These are phyloP conservation scores for Temnothorax curvispinosus DNA, from an alignment of 1,140 invertebrate species.

Conservation along the genomic window DNA sequence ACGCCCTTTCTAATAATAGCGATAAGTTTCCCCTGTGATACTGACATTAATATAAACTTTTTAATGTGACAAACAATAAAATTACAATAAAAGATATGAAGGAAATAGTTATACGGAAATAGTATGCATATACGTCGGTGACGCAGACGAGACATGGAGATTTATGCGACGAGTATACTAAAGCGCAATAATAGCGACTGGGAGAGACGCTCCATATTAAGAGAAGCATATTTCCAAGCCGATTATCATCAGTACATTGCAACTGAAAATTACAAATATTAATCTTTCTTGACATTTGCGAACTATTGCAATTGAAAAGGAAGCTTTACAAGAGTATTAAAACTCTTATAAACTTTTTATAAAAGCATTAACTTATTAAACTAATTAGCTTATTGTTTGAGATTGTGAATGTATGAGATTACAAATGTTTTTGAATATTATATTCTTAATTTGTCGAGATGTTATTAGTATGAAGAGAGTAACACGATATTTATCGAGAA, in stretches of 20 bases:
- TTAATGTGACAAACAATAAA: background rate
- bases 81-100: background rate
- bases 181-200: background rate
- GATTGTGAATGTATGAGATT: too few species aligned
- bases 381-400: too few species aligned
- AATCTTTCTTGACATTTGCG: background rate
- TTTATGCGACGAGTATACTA: conserved; percentile 23
- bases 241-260: background rate
- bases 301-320: background rate
- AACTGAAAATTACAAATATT: background rate
- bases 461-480: too few species aligned
- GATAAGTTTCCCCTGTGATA: background rate
- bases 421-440: too few species aligned
- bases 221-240: background rate
- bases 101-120: background rate
- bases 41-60: background rate
- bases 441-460: too few species aligned
- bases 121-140: background rate
- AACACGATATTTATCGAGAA: too few species aligned
- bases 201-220: background rate
- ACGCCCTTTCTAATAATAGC: background rate
- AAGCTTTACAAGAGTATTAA: too few species aligned
- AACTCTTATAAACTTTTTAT: too few species aligned
- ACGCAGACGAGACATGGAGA: background rate
- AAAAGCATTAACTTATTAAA: too few species aligned